A percentile compares a stretch with the other conserved stretches of the same genome.
These are phyloP conservation scores for Miltochrista miniata DNA, from an alignment of 2,888 invertebrate species.

Conservation along the genomic window DNA sequence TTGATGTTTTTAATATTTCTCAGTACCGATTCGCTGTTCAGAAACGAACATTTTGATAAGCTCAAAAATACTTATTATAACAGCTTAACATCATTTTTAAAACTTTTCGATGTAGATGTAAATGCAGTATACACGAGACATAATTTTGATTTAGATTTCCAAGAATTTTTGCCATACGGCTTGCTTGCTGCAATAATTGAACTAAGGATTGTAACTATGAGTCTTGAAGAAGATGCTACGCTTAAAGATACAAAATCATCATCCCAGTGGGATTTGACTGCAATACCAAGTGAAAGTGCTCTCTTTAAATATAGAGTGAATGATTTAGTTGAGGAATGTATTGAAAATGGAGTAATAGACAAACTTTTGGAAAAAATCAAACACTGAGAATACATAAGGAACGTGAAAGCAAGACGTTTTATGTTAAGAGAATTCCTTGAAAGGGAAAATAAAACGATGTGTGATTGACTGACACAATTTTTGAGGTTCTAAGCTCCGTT, in stretches of 20 bases:
- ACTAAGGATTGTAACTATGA: slow-evolving; percentile 54
- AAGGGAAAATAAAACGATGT: no score
- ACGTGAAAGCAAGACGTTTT: neutral
- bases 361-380: neutral
- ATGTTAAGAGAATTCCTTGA: no score
- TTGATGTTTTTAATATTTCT: slow-evolving; percentile 64
- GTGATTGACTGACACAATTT: no score
- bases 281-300: slow-evolving; percentile 37
- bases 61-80: slow-evolving; percentile 58
- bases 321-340: slow-evolving; percentile 61
- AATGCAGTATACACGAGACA: slow-evolving; percentile 51
- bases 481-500: no score
- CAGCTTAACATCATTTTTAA: slow-evolving; percentile 51
- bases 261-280: slow-evolving; percentile 29
- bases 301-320: slow-evolving; percentile 56
- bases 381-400: neutral
- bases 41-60: slow-evolving; percentile 53
- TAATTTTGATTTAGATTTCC: slow-evolving; percentile 52
- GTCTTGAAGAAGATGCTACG: slow-evolving; percentile 47
- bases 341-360: slow-evolving; percentile 52
- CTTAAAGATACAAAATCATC: slow-evolving; percentile 36
- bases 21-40: slow-evolving; percentile 63
- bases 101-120: slow-evolving; percentile 50
- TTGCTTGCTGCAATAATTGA: slow-evolving; percentile 62
- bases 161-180: slow-evolving; percentile 57